Conservation (phyloP, 2,888 invertebrate species). For the Yponomeuta evonymella region DNA sequence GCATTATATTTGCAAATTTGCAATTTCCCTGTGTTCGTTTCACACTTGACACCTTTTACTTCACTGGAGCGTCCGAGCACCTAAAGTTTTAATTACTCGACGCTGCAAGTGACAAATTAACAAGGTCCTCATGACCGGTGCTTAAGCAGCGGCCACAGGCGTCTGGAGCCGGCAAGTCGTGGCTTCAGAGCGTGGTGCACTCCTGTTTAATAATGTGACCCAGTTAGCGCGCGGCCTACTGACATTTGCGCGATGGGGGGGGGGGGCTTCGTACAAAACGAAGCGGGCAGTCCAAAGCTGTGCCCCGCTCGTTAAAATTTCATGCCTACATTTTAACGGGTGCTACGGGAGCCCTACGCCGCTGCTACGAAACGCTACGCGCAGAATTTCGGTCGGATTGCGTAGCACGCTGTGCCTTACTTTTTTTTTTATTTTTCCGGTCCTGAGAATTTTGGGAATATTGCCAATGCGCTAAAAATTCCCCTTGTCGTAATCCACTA, state of each 20-base stretch:
- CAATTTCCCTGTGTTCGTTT: too few relatives aligned
- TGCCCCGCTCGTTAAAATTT: neutral
- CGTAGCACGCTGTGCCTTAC: too few relatives aligned
- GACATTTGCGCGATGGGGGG: conserved; percentile 21
- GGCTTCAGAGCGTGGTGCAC: conserved; percentile 17
- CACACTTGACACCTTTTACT: neutral
- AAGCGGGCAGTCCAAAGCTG: neutral
- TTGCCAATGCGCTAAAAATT: too few relatives aligned
- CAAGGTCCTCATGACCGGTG: neutral
- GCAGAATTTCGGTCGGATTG: neutral
- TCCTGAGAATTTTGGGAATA: too few relatives aligned
- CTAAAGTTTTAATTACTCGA: neutral
- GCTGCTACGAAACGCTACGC: neutral
- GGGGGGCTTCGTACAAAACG: neutral
- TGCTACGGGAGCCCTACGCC: neutral
- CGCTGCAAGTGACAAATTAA: neutral
- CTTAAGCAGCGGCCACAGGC: conserved; percentile 11
- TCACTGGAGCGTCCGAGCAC: neutral
- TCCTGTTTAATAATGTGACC: conserved; percentile 39
- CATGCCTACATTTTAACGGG: neutral
- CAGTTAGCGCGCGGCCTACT: conserved; percentile 36
- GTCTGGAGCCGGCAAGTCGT: conserved; percentile 17
- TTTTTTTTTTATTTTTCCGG: too few relatives aligned
- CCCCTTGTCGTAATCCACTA: too few relatives aligned
- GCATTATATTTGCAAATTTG: too few relatives aligned